These are phyloP conservation scores for Habropoda laboriosa DNA, from an alignment of 1,140 invertebrate species.

Conservation along the genomic window DNA sequence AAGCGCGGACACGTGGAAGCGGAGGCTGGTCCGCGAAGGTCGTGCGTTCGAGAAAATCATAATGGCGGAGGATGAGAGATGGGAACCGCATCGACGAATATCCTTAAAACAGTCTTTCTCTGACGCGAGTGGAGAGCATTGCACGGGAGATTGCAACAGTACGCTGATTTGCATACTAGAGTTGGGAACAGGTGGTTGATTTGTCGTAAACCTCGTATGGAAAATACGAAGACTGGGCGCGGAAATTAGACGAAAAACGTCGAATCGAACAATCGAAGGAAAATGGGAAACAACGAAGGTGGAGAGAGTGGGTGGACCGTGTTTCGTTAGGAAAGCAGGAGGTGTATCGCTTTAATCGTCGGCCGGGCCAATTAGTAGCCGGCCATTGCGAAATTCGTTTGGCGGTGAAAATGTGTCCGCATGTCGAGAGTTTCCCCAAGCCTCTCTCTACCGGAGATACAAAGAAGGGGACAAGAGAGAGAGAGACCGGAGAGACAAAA, in stretches of 20 bases:
- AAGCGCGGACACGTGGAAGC: constrained; percentile 32
- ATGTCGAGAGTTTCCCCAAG: constrained; percentile 4
- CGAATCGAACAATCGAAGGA: no score
- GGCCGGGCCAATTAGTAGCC: constrained; percentile 47
- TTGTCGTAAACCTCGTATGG: not conserved
- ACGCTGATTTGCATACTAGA: not conserved
- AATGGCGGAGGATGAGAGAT: constrained; percentile 5
- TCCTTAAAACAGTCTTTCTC: no score
- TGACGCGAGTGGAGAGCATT: not conserved
- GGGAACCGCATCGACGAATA: no score
- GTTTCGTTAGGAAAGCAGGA: constrained; percentile 33
- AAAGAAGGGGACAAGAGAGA: no score
- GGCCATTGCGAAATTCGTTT: constrained; percentile 50
- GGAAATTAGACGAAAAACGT: no score
- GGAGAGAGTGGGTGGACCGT: no score
- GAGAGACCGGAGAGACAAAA: not conserved
- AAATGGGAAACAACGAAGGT: no score
- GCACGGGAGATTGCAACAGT: not conserved
- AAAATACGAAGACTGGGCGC: no score
- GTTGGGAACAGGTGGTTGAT: not conserved
- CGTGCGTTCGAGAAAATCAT: not conserved
- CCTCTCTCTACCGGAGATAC: no score
- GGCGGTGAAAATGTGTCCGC: constrained; percentile 22
- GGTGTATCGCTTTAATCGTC: constrained; percentile 33
- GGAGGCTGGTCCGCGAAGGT: not conserved